Conservation (phyloP, 2,888 invertebrate genomes). For the Disparrhopalites patrizii region DNA sequence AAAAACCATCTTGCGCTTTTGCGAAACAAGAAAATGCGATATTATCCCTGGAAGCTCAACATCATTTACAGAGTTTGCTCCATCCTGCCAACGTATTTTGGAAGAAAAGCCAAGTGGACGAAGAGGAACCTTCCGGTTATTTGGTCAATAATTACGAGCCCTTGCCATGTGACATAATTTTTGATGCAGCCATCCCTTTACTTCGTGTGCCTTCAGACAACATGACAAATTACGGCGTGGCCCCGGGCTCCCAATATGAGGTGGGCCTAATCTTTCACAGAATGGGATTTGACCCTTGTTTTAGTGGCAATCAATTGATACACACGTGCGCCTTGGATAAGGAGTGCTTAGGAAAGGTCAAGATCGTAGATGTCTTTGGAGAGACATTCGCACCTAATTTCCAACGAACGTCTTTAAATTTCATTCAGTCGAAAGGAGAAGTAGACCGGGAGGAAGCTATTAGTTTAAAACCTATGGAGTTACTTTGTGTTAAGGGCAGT, state of each 20-base stretch:
- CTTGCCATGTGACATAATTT: neutral
- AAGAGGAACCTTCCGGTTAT: neutral
- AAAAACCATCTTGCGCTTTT: constrained; percentile 51
- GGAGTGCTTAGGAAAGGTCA: neutral
- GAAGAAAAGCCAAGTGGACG: neutral
- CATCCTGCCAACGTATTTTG: too few species aligned
- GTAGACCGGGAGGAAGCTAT: too few species aligned
- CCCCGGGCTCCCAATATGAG: neutral
- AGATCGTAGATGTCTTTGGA: neutral
- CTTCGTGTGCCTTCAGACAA: too few species aligned
- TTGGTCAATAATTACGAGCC: neutral
- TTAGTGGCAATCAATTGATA: neutral
- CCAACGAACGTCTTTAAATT: neutral
- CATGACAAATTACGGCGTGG: neutral
- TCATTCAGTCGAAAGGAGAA: too few species aligned
- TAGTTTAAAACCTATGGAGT: too few species aligned
- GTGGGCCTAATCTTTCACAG: neutral
- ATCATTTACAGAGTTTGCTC: neutral
- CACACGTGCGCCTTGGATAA: neutral
- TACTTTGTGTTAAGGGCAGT: too few species aligned
- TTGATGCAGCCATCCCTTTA: neutral
- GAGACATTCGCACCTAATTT: neutral
- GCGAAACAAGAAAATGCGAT: neutral
- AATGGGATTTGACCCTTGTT: neutral
- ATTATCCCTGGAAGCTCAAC: neutral